These are phyloP conservation scores for Mobula hypostoma DNA, from an alignment of 2,113 vertebrate species.

Conservation along the genomic window DNA sequence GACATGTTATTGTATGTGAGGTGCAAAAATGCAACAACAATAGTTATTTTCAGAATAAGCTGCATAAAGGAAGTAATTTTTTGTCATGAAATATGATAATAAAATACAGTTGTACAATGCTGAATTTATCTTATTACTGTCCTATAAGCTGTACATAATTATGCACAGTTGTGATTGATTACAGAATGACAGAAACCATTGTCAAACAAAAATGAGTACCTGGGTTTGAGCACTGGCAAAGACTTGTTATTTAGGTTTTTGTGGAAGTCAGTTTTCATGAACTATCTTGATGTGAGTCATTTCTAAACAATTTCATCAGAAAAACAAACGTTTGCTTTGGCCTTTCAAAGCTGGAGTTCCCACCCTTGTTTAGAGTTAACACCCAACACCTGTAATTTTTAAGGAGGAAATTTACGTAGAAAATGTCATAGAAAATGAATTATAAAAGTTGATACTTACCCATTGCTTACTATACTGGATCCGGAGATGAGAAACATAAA, in stretches of 20 bases:
- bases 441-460: slow-evolving; percentile 71
- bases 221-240: background rate
- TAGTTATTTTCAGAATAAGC: background rate
- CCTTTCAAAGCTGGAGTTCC: background rate
- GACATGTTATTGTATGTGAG: background rate
- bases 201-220: background rate
- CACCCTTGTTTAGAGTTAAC: background rate
- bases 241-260: background rate
- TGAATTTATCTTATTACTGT: background rate
- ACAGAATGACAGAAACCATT: background rate
- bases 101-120: background rate
- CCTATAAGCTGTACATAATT: no score
- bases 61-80: background rate
- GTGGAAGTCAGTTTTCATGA: background rate
- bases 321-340: background rate
- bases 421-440: background rate
- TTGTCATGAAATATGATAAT: background rate
- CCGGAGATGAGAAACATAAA: slow-evolving; percentile 54
- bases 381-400: slow-evolving; percentile 43
- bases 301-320: background rate
- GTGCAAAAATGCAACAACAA: background rate
- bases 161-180: background rate
- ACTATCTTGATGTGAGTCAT: background rate
- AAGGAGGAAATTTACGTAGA: slow-evolving; percentile 64
- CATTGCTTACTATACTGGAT: slow-evolving; percentile 79